These are phyloP conservation scores for Antechinus stuartii DNA, from an alignment of 2,113 vertebrate species.

Conservation along the genomic window DNA sequence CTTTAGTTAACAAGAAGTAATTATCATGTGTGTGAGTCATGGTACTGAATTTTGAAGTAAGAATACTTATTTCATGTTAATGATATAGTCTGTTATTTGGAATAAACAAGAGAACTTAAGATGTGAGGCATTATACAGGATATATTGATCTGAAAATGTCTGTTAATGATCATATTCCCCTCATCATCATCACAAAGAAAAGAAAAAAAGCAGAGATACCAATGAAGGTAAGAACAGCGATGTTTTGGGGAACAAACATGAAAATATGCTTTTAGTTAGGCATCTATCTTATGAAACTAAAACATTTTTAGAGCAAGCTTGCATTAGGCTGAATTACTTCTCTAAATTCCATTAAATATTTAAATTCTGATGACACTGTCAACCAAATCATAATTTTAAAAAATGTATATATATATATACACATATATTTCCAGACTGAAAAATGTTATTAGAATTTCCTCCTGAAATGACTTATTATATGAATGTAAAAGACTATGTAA, in stretches of 20 bases:
- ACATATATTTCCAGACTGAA: not conserved
- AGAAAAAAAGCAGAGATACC: not conserved
- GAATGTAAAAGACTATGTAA: conserved; percentile 46
- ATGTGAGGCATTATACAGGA: not conserved
- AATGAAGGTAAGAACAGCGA: not conserved
- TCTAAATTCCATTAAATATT: conserved; percentile 1
- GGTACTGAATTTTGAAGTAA: not conserved
- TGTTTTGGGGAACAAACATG: not conserved
- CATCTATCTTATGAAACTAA: not conserved
- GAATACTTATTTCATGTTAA: not conserved
- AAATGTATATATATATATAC: not conserved
- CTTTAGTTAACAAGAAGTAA: not conserved
- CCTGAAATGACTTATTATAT: not conserved
- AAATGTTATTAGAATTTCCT: not conserved
- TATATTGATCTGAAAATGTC: not conserved
- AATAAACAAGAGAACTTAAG: not conserved
- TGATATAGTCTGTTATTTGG: not conserved
- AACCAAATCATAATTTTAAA: not conserved
- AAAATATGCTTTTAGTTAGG: not conserved
- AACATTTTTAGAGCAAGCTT: not conserved
- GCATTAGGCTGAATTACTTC: not conserved
- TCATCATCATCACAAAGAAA: not conserved
- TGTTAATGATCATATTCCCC: not conserved
- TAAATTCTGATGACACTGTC: not conserved
- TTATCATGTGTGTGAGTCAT: not conserved